Conservation (phyloP, 2,888 invertebrate species). For the Tenthredo livida region DNA sequence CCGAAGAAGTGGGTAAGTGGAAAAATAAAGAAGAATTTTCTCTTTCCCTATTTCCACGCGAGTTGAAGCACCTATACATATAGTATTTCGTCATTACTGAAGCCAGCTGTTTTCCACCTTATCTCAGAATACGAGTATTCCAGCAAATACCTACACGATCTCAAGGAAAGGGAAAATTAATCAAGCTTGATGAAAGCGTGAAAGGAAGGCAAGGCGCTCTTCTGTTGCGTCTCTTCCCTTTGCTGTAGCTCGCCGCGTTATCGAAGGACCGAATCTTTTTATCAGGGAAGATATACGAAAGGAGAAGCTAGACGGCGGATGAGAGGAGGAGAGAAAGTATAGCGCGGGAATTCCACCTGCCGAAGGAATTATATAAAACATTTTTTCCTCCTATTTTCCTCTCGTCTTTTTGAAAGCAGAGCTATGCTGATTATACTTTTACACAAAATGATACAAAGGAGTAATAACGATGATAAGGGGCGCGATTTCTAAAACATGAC, state of each 20-base stretch:
- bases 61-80: not conserved
- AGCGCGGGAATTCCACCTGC: not conserved
- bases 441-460: not conserved
- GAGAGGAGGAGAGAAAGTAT: not conserved
- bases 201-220: conserved; percentile 29
- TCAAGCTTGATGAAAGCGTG: conserved; percentile 52
- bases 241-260: not conserved
- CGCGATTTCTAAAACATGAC: not conserved
- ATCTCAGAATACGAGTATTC: not conserved
- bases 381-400: not conserved
- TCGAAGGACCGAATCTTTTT: conserved; percentile 42
- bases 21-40: not conserved
- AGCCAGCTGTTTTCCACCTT: not conserved
- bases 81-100: not conserved
- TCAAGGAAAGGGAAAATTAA: conserved; percentile 40
- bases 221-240: conserved; percentile 4
- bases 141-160: conserved; percentile 2
- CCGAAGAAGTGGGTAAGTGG: not conserved
- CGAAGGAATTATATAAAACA: not conserved
- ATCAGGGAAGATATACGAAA: conserved; percentile 24
- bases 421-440: not conserved
- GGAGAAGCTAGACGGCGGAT: not conserved
- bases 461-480: not conserved
- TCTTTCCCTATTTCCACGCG: not conserved
- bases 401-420: no score